Conservation (phyloP, 2,113 vertebrate genomes). For the Psilopsiagon aurifrons region DNA sequence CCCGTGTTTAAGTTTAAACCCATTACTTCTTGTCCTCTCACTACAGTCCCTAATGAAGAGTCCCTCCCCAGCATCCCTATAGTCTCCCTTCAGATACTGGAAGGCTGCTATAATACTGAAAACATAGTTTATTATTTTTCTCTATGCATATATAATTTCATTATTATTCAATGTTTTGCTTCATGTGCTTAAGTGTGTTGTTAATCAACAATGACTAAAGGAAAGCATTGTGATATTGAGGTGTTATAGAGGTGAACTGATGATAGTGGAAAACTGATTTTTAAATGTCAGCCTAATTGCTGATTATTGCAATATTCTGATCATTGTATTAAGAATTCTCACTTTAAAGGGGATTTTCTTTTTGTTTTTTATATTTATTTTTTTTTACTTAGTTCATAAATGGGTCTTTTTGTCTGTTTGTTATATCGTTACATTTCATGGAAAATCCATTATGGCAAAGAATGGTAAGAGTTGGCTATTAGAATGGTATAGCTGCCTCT, state of each 20-base stretch:
- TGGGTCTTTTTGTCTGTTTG: background rate
- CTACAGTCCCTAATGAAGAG: too few relatives aligned
- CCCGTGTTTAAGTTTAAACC: too few relatives aligned
- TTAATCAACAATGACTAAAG: background rate
- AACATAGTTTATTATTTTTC: background rate
- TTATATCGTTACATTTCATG: background rate
- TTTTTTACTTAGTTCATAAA: background rate
- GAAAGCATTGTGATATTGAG: background rate
- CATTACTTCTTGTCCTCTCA: too few relatives aligned
- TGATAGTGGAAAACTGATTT: background rate
- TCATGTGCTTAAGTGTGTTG: background rate
- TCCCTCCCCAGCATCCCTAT: too few relatives aligned
- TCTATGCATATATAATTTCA: background rate
- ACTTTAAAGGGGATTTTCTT: background rate
- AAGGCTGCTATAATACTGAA: background rate
- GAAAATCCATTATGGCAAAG: background rate
- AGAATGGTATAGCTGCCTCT: background rate
- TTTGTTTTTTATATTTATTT: background rate
- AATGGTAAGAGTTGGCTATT: background rate
- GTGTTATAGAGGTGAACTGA: background rate
- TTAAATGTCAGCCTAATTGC: background rate
- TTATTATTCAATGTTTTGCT: background rate
- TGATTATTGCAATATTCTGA: background rate
- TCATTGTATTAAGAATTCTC: background rate
- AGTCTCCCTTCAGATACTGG: too few relatives aligned